A percentile compares a stretch with the other conserved stretches of the same genome.
These are phyloP conservation scores for Drosophila ezoana DNA, from an alignment of 2,888 invertebrate genomes.

Conservation along the genomic window DNA sequence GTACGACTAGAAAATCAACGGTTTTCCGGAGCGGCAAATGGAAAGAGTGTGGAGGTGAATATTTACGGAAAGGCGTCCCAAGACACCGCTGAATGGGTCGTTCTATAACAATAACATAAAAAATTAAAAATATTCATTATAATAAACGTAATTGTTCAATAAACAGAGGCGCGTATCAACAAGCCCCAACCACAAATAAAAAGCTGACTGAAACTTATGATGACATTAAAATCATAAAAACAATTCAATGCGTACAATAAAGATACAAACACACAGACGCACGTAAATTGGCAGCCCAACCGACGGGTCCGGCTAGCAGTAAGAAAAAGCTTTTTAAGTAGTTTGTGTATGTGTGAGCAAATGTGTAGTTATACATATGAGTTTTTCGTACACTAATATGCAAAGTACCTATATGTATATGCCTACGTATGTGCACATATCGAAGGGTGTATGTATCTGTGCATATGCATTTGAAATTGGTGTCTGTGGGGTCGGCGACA, in stretches of 20 bases:
- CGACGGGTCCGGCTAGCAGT: slow-evolving; percentile 18
- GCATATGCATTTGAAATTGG: slow-evolving; percentile 43
- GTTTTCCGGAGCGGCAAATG: background rate
- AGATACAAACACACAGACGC: slow-evolving; percentile 47
- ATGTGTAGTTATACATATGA: background rate
- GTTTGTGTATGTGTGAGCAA: slow-evolving; percentile 42
- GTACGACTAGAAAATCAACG: slow-evolving; percentile 9
- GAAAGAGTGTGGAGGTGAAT: background rate
- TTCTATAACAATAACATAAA: slow-evolving; percentile 74
- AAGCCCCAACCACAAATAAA: slow-evolving; percentile 57
- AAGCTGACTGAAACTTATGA: slow-evolving; percentile 77
- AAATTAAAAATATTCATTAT: slow-evolving; percentile 80
- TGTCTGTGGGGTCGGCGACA: slow-evolving; percentile 62
- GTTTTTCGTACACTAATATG: slow-evolving; percentile 17
- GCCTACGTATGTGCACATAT: slow-evolving; percentile 15
- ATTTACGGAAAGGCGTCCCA: slow-evolving; percentile 26
- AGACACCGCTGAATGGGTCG: slow-evolving; percentile 45
- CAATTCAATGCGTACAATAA: slow-evolving; percentile 84
- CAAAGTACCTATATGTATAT: slow-evolving; percentile 6
- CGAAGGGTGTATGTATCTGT: slow-evolving; percentile 19
- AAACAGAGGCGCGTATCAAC: slow-evolving; percentile 73
- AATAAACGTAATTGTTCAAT: slow-evolving; percentile 82
- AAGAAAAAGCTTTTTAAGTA: slow-evolving; percentile 51
- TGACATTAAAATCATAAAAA: slow-evolving; percentile 84
- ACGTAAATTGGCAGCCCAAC: slow-evolving; percentile 2